Conservation (phyloP, 2,888 invertebrate genomes). For the Cordilura impudica region DNA sequence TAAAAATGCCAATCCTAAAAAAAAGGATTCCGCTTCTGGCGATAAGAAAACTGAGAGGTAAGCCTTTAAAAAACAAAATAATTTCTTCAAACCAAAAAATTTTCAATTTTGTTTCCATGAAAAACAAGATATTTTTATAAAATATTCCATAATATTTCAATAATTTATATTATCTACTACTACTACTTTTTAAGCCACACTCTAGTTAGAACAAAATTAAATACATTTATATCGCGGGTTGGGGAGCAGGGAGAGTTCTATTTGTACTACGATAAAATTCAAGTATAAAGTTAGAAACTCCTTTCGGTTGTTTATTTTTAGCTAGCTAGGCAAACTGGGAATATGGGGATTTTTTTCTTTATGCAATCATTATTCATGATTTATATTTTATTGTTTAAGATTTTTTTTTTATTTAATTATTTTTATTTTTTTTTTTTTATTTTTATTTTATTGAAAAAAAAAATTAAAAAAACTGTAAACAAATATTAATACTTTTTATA, state of each 20-base stretch:
- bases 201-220: slow-evolving; percentile 10
- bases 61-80: slow-evolving; percentile 72
- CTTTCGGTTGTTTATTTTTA: slow-evolving; percentile 1
- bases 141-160: slow-evolving; percentile 54
- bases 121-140: slow-evolving; percentile 47
- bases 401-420: slow-evolving; percentile 26
- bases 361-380: background rate
- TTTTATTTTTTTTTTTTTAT: slow-evolving; percentile 24
- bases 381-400: slow-evolving; percentile 6
- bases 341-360: background rate
- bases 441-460: no score
- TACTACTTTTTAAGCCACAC: slow-evolving; percentile 40
- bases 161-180: slow-evolving; percentile 51
- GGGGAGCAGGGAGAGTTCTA: slow-evolving; percentile 31
- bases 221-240: slow-evolving; percentile 9
- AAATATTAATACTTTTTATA: background rate
- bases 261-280: slow-evolving; percentile 19
- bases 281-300: slow-evolving; percentile 31
- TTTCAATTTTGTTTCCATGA: slow-evolving; percentile 59
- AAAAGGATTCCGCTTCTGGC: slow-evolving; percentile 78
- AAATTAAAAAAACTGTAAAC: background rate
- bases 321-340: background rate
- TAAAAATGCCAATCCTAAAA: slow-evolving; percentile 78
- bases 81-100: slow-evolving; percentile 65
- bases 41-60: slow-evolving; percentile 79